Evolutionary conservation across 2,797 vertebrate species (phyloP).

Genomic region (Cryptoprocta ferox): DNA sequence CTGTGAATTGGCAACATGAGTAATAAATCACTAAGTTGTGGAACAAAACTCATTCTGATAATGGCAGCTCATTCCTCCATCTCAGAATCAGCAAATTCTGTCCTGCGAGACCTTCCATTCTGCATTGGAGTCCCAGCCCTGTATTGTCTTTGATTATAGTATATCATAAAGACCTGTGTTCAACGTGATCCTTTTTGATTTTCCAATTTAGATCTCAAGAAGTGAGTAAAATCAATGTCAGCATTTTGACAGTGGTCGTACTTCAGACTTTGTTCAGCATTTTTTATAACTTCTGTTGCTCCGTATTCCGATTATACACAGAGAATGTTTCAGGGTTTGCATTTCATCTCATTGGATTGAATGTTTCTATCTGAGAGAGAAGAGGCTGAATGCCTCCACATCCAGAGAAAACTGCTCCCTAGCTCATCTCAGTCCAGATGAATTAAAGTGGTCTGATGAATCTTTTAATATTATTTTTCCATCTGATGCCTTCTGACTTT

Average conservation of each 20-base stretch:
- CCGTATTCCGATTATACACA: slow-evolving; percentile 58
- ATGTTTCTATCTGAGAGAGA: slow-evolving; percentile 73
- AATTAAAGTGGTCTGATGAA: slow-evolving; percentile 49
- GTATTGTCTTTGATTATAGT: slow-evolving; percentile 70
- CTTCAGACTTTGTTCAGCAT: slow-evolving; percentile 59
- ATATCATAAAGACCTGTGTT: slow-evolving; percentile 67
- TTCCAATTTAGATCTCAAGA: slow-evolving; percentile 74
- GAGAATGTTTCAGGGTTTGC: slow-evolving; percentile 67
- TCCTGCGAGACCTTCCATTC: slow-evolving; percentile 45
- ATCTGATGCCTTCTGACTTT: slow-evolving; percentile 49
- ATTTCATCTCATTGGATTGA: slow-evolving; percentile 75
- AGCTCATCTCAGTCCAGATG: slow-evolving; percentile 51
- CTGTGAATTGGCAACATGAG: slow-evolving; percentile 39
- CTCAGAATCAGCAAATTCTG: slow-evolving; percentile 62
- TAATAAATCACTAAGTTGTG: slow-evolving; percentile 70
- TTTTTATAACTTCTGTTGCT: slow-evolving; percentile 48
- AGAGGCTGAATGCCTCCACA: slow-evolving; percentile 2
- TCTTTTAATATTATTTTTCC: slow-evolving; percentile 80
- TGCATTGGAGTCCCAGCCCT: not conserved
- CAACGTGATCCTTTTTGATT: slow-evolving; percentile 67
- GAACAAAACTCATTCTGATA: slow-evolving; percentile 60
- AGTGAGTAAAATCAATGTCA: slow-evolving; percentile 67
- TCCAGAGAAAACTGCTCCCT: slow-evolving; percentile 71
- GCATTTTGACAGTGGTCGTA: slow-evolving; percentile 41
- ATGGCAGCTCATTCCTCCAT: slow-evolving; percentile 40